phyloP scores from a whole-genome alignment of 1,140 invertebrate genomes.

The Limonius californicus region DNA sequence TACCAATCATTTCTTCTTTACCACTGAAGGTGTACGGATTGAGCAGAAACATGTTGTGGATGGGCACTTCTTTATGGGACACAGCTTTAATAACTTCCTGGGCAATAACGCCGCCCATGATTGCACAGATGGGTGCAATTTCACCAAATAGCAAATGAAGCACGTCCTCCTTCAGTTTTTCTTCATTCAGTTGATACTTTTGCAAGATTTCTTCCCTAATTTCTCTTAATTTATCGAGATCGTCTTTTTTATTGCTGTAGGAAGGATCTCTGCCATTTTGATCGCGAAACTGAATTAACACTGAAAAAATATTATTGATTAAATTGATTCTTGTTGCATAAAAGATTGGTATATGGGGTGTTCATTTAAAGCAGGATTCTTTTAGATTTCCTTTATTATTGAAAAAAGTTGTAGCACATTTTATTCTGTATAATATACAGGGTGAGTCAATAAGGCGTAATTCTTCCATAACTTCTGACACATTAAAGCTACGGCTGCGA shows the following conservation, averaged over 20 bases:
- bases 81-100: slow-evolving; percentile 96
- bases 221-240: slow-evolving; percentile 57
- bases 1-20: slow-evolving; percentile 38
- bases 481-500: too few species aligned
- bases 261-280: slow-evolving; percentile 65
- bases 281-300: slow-evolving; percentile 72
- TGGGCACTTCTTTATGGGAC: slow-evolving; percentile 81
- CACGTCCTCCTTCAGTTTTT: slow-evolving; percentile 47
- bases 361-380: too few species aligned
- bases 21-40: slow-evolving; percentile 80
- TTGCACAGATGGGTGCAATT: slow-evolving; percentile 84
- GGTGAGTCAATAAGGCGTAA: too few species aligned
- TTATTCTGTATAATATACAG: too few species aligned
- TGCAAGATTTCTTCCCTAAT: slow-evolving; percentile 61
- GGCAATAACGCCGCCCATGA: slow-evolving; percentile 87
- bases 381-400: too few species aligned
- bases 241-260: slow-evolving; percentile 57
- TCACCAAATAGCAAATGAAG: slow-evolving; percentile 72
- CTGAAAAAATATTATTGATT: slow-evolving; percentile 54
- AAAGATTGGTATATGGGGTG: too few species aligned
- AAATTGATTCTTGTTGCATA: too few species aligned
- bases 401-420: too few species aligned
- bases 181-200: slow-evolving; percentile 49
- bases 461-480: too few species aligned
- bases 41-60: slow-evolving; percentile 89